phyloP scores from a whole-genome alignment of 2,888 invertebrate species.

The Ornithoptera priamus region DNA sequence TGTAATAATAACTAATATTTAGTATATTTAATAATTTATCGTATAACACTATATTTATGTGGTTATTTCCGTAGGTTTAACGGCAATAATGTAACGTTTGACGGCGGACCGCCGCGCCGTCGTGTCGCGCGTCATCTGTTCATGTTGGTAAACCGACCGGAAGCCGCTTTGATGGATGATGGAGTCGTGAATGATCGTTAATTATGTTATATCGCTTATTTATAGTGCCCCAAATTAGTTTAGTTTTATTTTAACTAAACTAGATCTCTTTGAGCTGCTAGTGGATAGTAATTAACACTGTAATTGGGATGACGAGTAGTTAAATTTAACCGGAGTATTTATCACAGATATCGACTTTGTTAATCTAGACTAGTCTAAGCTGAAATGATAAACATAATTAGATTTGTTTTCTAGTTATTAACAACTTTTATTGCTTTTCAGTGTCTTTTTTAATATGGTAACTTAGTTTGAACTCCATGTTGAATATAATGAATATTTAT shows the following conservation, averaged over 20 bases:
- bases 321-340: too few species aligned
- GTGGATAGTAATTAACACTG: background rate
- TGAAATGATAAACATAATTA: too few species aligned
- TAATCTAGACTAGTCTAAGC: too few species aligned
- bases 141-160: conserved; percentile 62
- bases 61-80: too few species aligned
- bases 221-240: conserved; percentile 2
- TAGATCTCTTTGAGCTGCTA: background rate
- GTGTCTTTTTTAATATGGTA: too few species aligned
- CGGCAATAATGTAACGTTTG: conserved; percentile 14
- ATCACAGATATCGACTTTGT: too few species aligned
- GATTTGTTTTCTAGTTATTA: too few species aligned
- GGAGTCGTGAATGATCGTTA: conserved; percentile 42
- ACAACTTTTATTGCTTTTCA: too few species aligned
- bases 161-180: conserved; percentile 54
- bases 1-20: too few species aligned
- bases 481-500: background rate
- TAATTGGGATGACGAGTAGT: background rate
- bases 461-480: too few species aligned
- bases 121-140: conserved; percentile 54
- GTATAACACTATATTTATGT: too few species aligned
- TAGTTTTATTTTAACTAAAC: conserved; percentile 8
- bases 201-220: conserved; percentile 42
- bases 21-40: too few species aligned
- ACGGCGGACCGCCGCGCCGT: conserved; percentile 31